Percentiles rank a stretch among this genome's conserved stretches.
Evolutionary conservation across 2,888 invertebrate genomes (phyloP).

Genomic region (Bursaphelenchus okinawaensis): DNA sequence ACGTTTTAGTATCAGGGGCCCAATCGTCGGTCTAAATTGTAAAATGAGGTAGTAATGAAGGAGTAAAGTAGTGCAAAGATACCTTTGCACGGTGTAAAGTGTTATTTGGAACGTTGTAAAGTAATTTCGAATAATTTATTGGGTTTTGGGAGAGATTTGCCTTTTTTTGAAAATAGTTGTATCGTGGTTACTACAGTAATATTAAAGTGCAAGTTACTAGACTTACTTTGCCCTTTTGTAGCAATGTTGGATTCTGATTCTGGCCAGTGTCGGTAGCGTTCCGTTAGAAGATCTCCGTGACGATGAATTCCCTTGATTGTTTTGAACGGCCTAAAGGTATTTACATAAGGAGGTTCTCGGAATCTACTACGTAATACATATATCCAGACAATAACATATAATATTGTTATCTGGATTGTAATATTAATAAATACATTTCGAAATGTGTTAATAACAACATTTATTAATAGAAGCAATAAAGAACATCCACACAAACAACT

Average conservation of each 20-base stretch:
- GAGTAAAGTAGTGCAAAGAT: no score
- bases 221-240: constrained; percentile 49
- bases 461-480: not conserved
- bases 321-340: not conserved
- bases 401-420: no score
- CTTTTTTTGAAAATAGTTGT: not conserved
- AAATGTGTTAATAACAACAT: not conserved
- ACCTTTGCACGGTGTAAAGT: no score
- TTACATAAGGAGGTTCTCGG: no score
- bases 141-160: not conserved
- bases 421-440: not conserved
- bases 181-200: not conserved
- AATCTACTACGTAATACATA: no score
- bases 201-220: no score
- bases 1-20: constrained; percentile 48
- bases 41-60: no score
- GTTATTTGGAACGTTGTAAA: no score
- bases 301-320: constrained; percentile 8
- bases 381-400: no score
- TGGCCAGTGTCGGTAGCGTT: constrained; percentile 46
- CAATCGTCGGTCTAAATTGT: constrained; percentile 52
- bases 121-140: no score
- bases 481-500: no score
- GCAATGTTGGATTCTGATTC: constrained; percentile 52
- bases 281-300: constrained; percentile 35